Evolutionary conservation across 92 coral and sea anemone genomes (phyloP), one percentile per base, ranked within the genome.

Genomic region (Siderastrea siderea): DNA sequence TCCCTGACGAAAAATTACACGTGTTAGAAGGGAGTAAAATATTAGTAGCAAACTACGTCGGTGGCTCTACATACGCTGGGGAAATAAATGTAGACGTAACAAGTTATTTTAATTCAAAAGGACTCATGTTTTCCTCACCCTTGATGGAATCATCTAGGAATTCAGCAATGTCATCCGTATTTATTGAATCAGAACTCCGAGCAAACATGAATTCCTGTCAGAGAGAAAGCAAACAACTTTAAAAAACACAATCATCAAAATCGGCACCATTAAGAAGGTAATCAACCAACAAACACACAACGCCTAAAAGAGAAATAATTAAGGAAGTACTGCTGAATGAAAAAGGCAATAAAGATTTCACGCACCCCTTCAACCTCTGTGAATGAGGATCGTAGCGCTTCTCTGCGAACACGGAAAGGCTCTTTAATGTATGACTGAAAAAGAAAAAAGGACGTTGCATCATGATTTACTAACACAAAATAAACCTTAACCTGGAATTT

Each of bases 161-260:
- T 75, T 97, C 99, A 5, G 95, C 95, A 52, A 97, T 97, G 82
- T 97, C 99, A 75, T 97, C 99, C 1, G 99, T 95, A 88, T 97
- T 96, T 3, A 95, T 88, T 54, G 99, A 97, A n/a, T 96, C 94
- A 88, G 93, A 95, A 65, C 95, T 87, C 71, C 83, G 96, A 47
- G 99, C 99, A 85, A 97, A 97, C 93, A 89, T 69, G 84, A 97
- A 95, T 77, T 95, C 99, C 99, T 97, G 90, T 52, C 67, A 67
- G 47, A 77, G 7, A 6, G 17, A 59, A 79, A 48, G 73, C n/a
- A 68, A 55, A 55, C 43, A 16, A n/a, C 12, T 8, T 16, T 43
- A 47, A 50, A 81, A 43, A 64, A 19, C 49, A 81, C 67, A 3
- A 5, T 3, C 5, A 53, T 60, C 9, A 48, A 47, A 44, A 6